These are phyloP conservation scores for Clarias batrachus DNA, from an alignment of 2,113 vertebrate species.

Conservation along the genomic window DNA sequence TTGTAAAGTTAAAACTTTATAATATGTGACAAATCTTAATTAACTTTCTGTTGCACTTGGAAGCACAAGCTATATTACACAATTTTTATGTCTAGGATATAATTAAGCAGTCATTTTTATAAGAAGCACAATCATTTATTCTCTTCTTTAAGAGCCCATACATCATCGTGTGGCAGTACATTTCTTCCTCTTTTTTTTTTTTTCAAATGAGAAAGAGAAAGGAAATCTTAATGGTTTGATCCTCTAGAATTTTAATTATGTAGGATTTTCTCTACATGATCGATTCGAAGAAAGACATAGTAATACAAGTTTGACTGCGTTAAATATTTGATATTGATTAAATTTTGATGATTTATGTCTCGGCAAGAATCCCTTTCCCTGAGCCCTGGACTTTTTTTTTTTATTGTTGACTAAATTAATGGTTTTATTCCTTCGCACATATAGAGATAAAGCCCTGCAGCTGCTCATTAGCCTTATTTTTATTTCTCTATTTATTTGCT, in stretches of 20 bases:
- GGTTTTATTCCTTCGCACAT: constrained; percentile 65
- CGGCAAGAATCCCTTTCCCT: constrained; percentile 76
- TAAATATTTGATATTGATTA: constrained; percentile 83
- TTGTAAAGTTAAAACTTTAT: constrained; percentile 47
- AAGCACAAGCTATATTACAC: constrained; percentile 62
- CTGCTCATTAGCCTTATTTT: constrained; percentile 56
- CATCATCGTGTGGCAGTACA: constrained; percentile 69
- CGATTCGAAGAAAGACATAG: constrained; percentile 75
- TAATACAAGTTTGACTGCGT: constrained; percentile 80
- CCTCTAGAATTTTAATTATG: constrained; percentile 81
- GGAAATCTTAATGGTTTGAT: constrained; percentile 76
- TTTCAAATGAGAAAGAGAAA: constrained; percentile 69
- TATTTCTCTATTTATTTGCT: constrained; percentile 54
- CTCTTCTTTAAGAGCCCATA: constrained; percentile 72
- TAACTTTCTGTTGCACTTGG: constrained; percentile 54
- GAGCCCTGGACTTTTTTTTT: constrained; percentile 63
- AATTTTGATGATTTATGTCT: constrained; percentile 78
- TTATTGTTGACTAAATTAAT: constrained; percentile 75
- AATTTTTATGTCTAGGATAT: constrained; percentile 68
- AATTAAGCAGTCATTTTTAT: constrained; percentile 71
- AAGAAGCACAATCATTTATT: constrained; percentile 72
- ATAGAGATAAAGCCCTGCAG: constrained; percentile 65
- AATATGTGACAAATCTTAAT: constrained; percentile 49
- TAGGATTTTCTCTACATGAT: constrained; percentile 76
- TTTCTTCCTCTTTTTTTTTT: constrained; percentile 68